Evolutionary conservation across 1,140 invertebrate species (phyloP).

Genomic region (Phenacoccus solenopsis): DNA sequence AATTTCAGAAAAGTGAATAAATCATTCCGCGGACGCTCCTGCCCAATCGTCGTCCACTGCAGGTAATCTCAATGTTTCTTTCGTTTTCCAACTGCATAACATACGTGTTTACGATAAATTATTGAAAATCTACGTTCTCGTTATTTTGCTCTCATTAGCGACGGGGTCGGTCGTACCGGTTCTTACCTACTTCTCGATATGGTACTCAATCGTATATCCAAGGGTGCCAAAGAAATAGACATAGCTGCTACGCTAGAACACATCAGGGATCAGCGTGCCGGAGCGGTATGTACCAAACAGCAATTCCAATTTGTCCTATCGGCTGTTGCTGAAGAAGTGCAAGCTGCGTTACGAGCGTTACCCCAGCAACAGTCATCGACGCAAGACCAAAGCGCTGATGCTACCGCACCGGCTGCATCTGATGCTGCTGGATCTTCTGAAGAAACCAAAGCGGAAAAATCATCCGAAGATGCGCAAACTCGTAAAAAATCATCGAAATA

Average conservation of each 20-base stretch:
- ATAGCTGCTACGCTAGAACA: conserved; percentile 97
- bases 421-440: neutral
- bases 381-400: neutral
- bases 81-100: too few species aligned
- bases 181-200: conserved; percentile 98
- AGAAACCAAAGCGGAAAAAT: neutral
- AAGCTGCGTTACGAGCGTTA: conserved; percentile 79
- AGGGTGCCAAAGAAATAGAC: conserved; percentile 97
- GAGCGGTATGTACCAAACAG: conserved; percentile 77
- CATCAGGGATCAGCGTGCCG: conserved; percentile 85
- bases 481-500: neutral
- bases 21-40: conserved; percentile 92
- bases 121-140: neutral
- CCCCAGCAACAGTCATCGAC: conserved; percentile 42
- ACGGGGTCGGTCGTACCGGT: conserved; percentile 90
- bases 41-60: conserved; percentile 96
- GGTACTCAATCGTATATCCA: conserved; percentile 94
- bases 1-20: conserved; percentile 96
- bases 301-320: conserved; percentile 97
- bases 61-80: conserved; percentile 44
- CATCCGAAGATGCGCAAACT: neutral
- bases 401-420: neutral
- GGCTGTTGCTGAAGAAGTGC: conserved; percentile 93
- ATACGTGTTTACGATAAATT: too few species aligned
- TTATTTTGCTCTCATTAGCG: conserved; percentile 40